Evolutionary conservation across 35 echinoderm and acorn worm species (phyloP).

Genomic region (Apostichopus parvimensis): DNA sequence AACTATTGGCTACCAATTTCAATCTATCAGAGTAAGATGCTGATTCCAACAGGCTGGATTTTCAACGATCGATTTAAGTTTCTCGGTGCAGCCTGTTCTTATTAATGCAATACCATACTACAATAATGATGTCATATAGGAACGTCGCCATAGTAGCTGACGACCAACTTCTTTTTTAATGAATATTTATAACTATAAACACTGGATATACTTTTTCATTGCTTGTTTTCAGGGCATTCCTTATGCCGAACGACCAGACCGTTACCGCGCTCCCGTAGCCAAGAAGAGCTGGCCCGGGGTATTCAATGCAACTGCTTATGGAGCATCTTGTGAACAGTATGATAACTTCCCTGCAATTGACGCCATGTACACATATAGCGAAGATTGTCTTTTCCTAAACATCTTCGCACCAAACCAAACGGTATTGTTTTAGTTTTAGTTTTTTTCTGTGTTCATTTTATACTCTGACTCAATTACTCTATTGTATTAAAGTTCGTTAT

Average conservation of each 20-base stretch:
- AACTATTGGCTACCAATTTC: too few relatives aligned
- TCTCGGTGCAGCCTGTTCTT: not conserved
- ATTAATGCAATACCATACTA: not conserved
- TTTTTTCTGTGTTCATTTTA: too few relatives aligned
- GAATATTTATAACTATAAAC: not conserved
- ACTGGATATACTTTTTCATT: not conserved
- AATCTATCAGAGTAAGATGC: not conserved
- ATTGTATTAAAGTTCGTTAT: too few relatives aligned
- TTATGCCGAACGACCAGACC: not conserved
- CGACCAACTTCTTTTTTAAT: not conserved
- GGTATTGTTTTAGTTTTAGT: too few relatives aligned
- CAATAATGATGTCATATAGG: not conserved
- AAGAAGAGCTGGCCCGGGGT: not conserved
- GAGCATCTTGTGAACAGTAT: not conserved
- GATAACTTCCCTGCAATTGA: not conserved
- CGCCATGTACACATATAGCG: not conserved
- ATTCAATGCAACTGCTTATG: not conserved
- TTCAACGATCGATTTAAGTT: not conserved
- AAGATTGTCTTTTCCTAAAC: constrained; percentile 17
- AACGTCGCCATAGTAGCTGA: not conserved
- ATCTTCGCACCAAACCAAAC: not conserved
- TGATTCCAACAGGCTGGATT: not conserved
- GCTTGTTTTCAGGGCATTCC: constrained; percentile 14
- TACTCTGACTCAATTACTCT: too few relatives aligned
- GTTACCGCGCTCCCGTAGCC: not conserved